These are phyloP conservation scores for Agonopterix heracliana DNA, from an alignment of 2,888 invertebrate genomes.

Conservation along the genomic window DNA sequence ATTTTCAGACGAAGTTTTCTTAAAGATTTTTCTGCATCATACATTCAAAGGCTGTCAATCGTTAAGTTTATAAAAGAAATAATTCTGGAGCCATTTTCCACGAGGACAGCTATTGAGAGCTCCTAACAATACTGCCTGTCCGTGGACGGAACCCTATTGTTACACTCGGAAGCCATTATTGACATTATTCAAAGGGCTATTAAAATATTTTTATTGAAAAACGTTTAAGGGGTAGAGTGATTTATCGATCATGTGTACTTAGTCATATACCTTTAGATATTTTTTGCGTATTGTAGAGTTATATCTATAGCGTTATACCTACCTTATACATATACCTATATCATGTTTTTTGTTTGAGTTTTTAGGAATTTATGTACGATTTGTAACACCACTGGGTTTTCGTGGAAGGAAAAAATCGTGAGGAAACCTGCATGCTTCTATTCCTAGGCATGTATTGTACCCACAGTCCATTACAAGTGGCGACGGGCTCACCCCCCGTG, in stretches of 20 bases:
- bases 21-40: slow-evolving; percentile 38
- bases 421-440: too few species aligned
- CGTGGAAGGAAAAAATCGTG: too few species aligned
- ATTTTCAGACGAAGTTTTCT: not conserved
- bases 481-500: too few species aligned
- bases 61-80: slow-evolving; percentile 53
- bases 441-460: too few species aligned
- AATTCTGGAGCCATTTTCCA: slow-evolving; percentile 63
- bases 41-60: slow-evolving; percentile 51
- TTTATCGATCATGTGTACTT: not conserved
- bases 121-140: slow-evolving; percentile 59
- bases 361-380: too few species aligned
- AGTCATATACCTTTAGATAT: too few species aligned
- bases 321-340: too few species aligned
- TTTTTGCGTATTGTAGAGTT: too few species aligned
- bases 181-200: slow-evolving; percentile 67
- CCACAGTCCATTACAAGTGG: too few species aligned
- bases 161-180: slow-evolving; percentile 68
- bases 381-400: too few species aligned
- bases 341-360: too few species aligned
- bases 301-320: too few species aligned
- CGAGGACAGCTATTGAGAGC: slow-evolving; percentile 51
- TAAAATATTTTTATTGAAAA: slow-evolving; percentile 43
- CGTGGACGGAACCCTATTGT: slow-evolving; percentile 65
- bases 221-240: not conserved